Evolutionary conservation across 1,140 invertebrate genomes (phyloP).

Genomic region (Nomia melanderi): DNA sequence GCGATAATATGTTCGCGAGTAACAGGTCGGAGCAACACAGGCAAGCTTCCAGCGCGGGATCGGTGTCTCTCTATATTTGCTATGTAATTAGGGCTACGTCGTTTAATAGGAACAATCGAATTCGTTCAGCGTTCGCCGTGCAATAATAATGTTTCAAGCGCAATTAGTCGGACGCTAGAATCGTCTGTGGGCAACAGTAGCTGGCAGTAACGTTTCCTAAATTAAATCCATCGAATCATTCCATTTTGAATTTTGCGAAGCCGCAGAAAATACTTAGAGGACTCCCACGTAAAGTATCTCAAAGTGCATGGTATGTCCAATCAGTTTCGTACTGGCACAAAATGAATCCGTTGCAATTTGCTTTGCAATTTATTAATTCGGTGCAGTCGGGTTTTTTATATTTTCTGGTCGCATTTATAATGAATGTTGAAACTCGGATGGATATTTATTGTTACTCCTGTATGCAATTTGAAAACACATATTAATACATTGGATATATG

Average conservation of each 20-base stretch:
- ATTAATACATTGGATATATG: too few species aligned
- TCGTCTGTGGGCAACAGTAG: too few species aligned
- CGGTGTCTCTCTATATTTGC: neutral
- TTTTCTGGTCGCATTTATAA: constrained; percentile 4
- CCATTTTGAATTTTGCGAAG: constrained; percentile 4
- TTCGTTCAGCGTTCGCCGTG: too few species aligned
- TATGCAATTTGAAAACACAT: neutral
- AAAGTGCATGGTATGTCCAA: neutral
- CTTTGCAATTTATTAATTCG: neutral
- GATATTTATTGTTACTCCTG: neutral
- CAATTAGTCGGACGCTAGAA: constrained; percentile 13
- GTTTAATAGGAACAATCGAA: constrained; percentile 7
- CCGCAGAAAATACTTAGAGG: neutral
- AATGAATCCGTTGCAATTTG: constrained; percentile 11
- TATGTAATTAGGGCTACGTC: neutral
- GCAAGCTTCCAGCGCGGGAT: too few species aligned
- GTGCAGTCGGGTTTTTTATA: neutral
- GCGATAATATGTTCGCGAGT: neutral
- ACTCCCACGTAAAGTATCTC: neutral
- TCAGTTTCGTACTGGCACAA: neutral
- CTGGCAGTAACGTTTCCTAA: neutral
- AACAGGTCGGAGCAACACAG: neutral
- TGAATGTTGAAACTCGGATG: neutral
- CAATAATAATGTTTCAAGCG: constrained; percentile 31
- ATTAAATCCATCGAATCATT: too few species aligned